Percentiles rank a stretch among this genome's conserved stretches.
phyloP scores from a whole-genome alignment of 2,888 invertebrate species.

The Metallyticus violacea region DNA sequence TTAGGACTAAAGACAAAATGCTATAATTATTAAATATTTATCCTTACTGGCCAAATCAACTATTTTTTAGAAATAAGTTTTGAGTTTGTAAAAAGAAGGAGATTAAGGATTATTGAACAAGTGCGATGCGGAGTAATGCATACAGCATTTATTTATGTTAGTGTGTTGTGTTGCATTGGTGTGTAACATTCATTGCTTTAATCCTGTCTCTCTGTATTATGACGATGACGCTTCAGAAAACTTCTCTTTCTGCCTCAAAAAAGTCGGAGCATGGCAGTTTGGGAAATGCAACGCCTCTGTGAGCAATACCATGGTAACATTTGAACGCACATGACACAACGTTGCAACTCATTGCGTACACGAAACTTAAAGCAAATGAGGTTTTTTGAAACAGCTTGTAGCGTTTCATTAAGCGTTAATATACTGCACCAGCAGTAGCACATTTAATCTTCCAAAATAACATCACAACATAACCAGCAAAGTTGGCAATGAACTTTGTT shows the following conservation, averaged over 20 bases:
- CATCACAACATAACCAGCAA: not conserved
- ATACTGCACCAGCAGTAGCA: not conserved
- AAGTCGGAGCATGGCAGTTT: not conserved
- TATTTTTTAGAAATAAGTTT: no score
- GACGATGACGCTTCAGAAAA: not conserved
- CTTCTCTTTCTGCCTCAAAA: not conserved
- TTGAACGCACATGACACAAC: not conserved
- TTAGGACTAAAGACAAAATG: no score
- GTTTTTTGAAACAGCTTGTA: not conserved
- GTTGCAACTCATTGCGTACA: not conserved
- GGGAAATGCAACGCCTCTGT: not conserved
- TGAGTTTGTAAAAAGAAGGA: no score
- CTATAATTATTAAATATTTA: no score
- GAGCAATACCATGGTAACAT: not conserved
- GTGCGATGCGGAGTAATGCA: no score
- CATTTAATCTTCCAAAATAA: not conserved
- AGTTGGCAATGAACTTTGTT: not conserved
- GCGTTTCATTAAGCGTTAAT: not conserved
- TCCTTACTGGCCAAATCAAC: no score
- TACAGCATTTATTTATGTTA: no score
- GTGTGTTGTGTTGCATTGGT: no score
- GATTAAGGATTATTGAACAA: no score
- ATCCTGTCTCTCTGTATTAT: not conserved
- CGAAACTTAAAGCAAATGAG: not conserved
- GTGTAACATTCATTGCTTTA: not conserved